Evolutionary conservation across 2,888 invertebrate genomes (phyloP).

Genomic region (Cryptocephalus primarius): DNA sequence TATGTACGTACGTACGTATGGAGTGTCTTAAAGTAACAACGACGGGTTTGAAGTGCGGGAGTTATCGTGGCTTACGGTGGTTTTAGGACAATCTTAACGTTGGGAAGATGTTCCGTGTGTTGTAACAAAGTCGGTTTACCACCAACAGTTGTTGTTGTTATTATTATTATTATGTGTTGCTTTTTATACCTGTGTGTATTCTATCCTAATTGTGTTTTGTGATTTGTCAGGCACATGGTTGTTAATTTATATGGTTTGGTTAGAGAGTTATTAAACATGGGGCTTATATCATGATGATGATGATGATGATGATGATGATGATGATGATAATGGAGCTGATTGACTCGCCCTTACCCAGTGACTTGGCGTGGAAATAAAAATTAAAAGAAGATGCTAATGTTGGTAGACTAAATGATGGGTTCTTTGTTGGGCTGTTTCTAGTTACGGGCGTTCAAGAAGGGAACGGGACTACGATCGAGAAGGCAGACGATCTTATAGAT

Average conservation of each 20-base stretch:
- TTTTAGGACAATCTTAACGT: no score
- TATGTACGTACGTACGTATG: no score
- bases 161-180: background rate
- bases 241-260: slow-evolving; percentile 38
- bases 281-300: slow-evolving; percentile 27
- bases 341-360: slow-evolving; percentile 5
- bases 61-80: no score
- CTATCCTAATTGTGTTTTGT: slow-evolving; percentile 35
- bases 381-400: slow-evolving; percentile 7
- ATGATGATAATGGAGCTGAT: slow-evolving; percentile 18
- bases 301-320: slow-evolving; percentile 31
- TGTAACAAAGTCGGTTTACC: no score
- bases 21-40: no score
- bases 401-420: slow-evolving; percentile 11
- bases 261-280: slow-evolving; percentile 29
- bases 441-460: slow-evolving; percentile 30
- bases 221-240: slow-evolving; percentile 41
- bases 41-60: no score
- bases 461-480: slow-evolving; percentile 30
- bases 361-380: slow-evolving; percentile 19
- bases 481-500: slow-evolving; percentile 22
- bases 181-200: background rate
- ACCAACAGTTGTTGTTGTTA: no score
- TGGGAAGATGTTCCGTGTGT: no score
- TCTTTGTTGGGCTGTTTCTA: slow-evolving; percentile 31